These are phyloP conservation scores for Calephelis nemesis DNA, from an alignment of 1,140 invertebrate genomes.

Conservation along the genomic window DNA sequence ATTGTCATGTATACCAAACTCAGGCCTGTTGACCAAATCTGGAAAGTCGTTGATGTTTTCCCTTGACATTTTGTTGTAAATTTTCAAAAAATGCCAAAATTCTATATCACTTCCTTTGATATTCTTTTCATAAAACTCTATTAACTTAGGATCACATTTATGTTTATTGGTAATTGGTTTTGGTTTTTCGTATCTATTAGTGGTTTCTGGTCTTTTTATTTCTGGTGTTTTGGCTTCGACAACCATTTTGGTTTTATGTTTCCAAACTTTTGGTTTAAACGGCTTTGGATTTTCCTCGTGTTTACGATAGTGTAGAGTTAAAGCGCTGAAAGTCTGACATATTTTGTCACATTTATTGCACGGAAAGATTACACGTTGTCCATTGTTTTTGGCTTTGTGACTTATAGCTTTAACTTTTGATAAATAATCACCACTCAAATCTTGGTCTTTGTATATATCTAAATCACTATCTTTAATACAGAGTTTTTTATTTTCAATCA, in stretches of 20 bases:
- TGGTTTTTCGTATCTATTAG: slow-evolving; percentile 34
- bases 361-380: slow-evolving; percentile 51
- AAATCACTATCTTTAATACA: slow-evolving; percentile 35
- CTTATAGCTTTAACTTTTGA: slow-evolving; percentile 39
- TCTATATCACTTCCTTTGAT: slow-evolving; percentile 61
- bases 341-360: slow-evolving; percentile 58
- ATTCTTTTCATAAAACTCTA: slow-evolving; percentile 59
- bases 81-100: slow-evolving; percentile 68
- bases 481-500: slow-evolving; percentile 44
- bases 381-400: slow-evolving; percentile 40
- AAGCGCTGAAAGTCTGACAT: slow-evolving; percentile 50
- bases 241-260: slow-evolving; percentile 41
- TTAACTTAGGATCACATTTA: slow-evolving; percentile 56
- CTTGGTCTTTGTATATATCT: slow-evolving; percentile 35
- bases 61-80: slow-evolving; percentile 56
- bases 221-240: slow-evolving; percentile 9
- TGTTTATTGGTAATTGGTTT: slow-evolving; percentile 57
- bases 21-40: slow-evolving; percentile 43
- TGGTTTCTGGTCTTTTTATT: slow-evolving; percentile 4
- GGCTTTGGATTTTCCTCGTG: slow-evolving; percentile 53
- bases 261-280: slow-evolving; percentile 59
- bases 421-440: slow-evolving; percentile 41
- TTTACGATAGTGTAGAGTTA: slow-evolving; percentile 50
- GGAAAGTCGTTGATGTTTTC: slow-evolving; percentile 57
- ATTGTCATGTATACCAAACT: slow-evolving; percentile 46